Percentiles rank a stretch among this genome's conserved stretches.
These are phyloP conservation scores for Polietes domitor DNA, from an alignment of 2,888 invertebrate species.

Conservation along the genomic window DNA sequence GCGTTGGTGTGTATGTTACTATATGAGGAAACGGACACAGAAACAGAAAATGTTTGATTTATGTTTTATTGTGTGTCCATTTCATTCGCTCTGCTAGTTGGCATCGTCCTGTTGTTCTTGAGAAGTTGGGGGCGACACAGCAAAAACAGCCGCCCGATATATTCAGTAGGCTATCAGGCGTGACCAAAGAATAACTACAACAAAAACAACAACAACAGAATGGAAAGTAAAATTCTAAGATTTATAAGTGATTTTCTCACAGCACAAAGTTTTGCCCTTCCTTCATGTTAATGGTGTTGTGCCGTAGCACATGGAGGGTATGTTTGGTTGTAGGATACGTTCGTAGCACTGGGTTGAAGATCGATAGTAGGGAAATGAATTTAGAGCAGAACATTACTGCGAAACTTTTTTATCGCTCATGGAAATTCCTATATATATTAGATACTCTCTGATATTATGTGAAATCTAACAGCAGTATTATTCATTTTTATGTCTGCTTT, in stretches of 20 bases:
- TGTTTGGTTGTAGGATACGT: not conserved
- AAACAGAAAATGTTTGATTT: conserved; percentile 38
- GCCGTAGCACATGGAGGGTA: not conserved
- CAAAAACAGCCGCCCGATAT: conserved; percentile 15
- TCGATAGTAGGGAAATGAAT: no score
- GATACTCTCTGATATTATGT: no score
- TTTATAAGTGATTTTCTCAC: conserved; percentile 8
- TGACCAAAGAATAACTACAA: conserved; percentile 41
- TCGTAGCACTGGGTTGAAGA: not conserved
- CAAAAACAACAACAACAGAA: conserved; percentile 10
- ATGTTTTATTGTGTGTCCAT: conserved; percentile 10
- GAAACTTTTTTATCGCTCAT: no score
- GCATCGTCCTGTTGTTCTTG: not conserved
- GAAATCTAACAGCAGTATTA: no score
- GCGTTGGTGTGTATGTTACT: not conserved
- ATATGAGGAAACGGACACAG: not conserved
- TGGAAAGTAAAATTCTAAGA: conserved; percentile 23
- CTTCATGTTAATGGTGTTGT: not conserved
- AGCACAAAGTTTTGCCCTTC: not conserved
- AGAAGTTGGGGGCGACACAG: not conserved
- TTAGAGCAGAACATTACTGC: no score
- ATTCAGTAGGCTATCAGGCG: conserved; percentile 46
- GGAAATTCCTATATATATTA: no score
- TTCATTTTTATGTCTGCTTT: no score
- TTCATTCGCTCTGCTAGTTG: not conserved